Conservation (phyloP, 2,113 vertebrate genomes). For the Crotalus tigris region DNA sequence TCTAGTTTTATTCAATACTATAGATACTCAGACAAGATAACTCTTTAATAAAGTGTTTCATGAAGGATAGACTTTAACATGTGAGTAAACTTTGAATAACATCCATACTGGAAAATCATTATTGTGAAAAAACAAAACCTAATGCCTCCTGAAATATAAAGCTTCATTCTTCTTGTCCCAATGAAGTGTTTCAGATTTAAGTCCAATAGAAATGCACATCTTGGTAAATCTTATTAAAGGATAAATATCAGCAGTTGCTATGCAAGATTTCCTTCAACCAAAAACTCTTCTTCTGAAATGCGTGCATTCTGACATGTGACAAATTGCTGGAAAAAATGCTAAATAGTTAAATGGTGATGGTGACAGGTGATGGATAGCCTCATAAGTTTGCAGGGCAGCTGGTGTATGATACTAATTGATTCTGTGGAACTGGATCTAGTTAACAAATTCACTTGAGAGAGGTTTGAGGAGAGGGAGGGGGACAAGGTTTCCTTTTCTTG, state of each 20-base stretch:
- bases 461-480: conserved; percentile 5
- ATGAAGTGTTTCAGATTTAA: conserved; percentile 67
- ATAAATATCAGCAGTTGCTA: conserved; percentile 65
- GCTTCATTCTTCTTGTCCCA: conserved; percentile 26
- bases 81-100: conserved; percentile 52
- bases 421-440: conserved; percentile 78
- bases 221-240: conserved; percentile 67
- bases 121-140: not conserved
- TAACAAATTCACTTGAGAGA: conserved; percentile 77
- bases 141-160: not conserved
- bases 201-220: conserved; percentile 70
- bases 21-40: not conserved
- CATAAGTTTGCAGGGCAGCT: conserved; percentile 76
- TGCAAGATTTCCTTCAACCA: conserved; percentile 73
- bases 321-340: conserved; percentile 81
- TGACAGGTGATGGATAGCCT: conserved; percentile 79
- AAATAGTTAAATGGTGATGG: conserved; percentile 75
- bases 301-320: conserved; percentile 77
- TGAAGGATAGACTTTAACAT: conserved; percentile 29
- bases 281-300: conserved; percentile 72
- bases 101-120: not conserved
- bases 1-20: not conserved
- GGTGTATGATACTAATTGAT: conserved; percentile 80
- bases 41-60: not conserved
- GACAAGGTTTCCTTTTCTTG: conserved; percentile 23